Percentiles rank a stretch among this genome's conserved stretches.
These are phyloP conservation scores for Mesitornis unicolor DNA, from an alignment of 2,113 vertebrate genomes.

Conservation along the genomic window DNA sequence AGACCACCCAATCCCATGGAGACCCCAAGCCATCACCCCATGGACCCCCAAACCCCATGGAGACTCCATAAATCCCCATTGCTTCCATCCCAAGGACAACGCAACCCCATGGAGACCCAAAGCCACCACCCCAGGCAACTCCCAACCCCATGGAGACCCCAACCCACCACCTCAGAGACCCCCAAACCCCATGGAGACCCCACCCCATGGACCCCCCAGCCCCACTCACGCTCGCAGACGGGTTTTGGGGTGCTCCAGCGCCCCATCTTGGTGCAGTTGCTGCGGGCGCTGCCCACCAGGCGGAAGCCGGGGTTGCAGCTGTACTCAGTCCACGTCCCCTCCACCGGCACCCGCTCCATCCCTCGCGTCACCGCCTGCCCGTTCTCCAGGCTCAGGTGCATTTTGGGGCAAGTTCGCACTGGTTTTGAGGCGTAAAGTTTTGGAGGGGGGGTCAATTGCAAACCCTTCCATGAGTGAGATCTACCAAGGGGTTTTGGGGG, in stretches of 20 bases:
- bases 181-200: background rate
- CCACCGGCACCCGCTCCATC: constrained; percentile 80
- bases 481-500: background rate
- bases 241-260: constrained; percentile 91
- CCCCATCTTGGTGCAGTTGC: constrained; percentile 86
- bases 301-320: constrained; percentile 86
- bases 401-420: constrained; percentile 87
- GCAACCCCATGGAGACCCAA: background rate
- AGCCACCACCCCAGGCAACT: too few species aligned
- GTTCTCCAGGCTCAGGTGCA: constrained; percentile 91
- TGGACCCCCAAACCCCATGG: background rate
- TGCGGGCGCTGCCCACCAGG: constrained; percentile 84
- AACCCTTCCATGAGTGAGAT: too few species aligned
- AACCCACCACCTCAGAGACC: background rate
- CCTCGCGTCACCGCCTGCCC: constrained; percentile 77
- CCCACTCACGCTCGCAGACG: constrained; percentile 83
- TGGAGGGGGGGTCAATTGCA: background rate
- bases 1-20: too few species aligned
- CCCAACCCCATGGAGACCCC: background rate
- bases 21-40: too few species aligned
- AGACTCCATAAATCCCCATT: too few species aligned
- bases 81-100: too few species aligned
- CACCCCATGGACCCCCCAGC: background rate
- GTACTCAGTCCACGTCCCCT: constrained; percentile 85
- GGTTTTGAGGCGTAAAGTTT: too few species aligned